phyloP scores from a whole-genome alignment of 2,797 vertebrate species.

The Protonibea diacanthus region DNA sequence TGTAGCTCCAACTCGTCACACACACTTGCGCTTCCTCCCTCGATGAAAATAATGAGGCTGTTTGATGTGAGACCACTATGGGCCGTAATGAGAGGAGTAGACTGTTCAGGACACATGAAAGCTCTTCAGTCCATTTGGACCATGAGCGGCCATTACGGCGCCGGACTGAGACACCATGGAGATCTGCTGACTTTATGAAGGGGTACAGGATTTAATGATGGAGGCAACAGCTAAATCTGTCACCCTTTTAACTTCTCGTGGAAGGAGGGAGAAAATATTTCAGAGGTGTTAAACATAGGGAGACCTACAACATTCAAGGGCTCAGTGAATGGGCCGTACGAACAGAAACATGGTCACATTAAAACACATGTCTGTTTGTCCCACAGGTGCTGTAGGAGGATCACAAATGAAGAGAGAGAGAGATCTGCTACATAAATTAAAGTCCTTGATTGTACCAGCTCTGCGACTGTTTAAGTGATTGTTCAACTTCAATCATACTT shows the following conservation, averaged over 20 bases:
- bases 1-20: slow-evolving; percentile 71
- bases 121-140: slow-evolving; percentile 83
- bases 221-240: slow-evolving; percentile 69
- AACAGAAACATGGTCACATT: slow-evolving; percentile 34
- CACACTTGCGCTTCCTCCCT: slow-evolving; percentile 64
- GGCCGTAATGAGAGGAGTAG: slow-evolving; percentile 79
- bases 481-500: slow-evolving; percentile 76
- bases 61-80: slow-evolving; percentile 79
- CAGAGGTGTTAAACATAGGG: slow-evolving; percentile 62
- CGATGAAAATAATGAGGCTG: slow-evolving; percentile 83
- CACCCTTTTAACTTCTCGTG: slow-evolving; percentile 71
- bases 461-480: slow-evolving; percentile 72
- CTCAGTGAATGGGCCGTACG: slow-evolving; percentile 45
- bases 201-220: slow-evolving; percentile 74
- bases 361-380: slow-evolving; percentile 35
- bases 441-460: slow-evolving; percentile 70
- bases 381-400: slow-evolving; percentile 46
- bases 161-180: slow-evolving; percentile 65
- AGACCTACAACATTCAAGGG: slow-evolving; percentile 56
- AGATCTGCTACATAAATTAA: slow-evolving; percentile 67
- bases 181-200: slow-evolving; percentile 70
- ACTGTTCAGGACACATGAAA: slow-evolving; percentile 83
- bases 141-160: slow-evolving; percentile 71
- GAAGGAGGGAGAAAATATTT: slow-evolving; percentile 65
- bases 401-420: slow-evolving; percentile 61